Evolutionary conservation across 2,888 invertebrate genomes (phyloP).

Genomic region (Brachynemurus nebulosus): DNA sequence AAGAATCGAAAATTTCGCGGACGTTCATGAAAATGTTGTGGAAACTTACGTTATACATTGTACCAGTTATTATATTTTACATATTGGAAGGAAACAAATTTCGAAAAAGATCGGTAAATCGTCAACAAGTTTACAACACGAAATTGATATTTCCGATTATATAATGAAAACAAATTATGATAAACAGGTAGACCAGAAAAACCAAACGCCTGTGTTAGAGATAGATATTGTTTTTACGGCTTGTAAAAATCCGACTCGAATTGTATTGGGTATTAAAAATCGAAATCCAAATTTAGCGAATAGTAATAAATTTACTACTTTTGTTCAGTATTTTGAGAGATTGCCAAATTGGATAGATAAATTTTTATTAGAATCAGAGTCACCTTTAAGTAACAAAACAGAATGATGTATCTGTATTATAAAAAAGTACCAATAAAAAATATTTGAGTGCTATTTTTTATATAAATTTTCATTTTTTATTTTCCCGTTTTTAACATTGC

Average conservation of each 20-base stretch:
- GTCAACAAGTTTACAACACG: slow-evolving; percentile 24
- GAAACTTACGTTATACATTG: slow-evolving; percentile 24
- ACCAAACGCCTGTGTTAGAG: slow-evolving; percentile 23
- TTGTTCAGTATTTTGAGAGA: no score
- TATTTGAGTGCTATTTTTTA: no score
- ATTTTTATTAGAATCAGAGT: no score
- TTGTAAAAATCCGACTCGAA: slow-evolving; percentile 20
- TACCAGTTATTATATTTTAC: slow-evolving; percentile 25
- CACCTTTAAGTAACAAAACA: no score
- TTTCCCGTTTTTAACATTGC: no score
- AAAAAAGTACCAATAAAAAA: no score
- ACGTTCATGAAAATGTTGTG: slow-evolving; percentile 27
- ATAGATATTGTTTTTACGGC: slow-evolving; percentile 25
- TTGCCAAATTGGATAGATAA: no score
- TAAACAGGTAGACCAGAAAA: slow-evolving; percentile 14
- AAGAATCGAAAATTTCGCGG: slow-evolving; percentile 26
- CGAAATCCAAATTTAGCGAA: background rate
- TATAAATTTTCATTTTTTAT: no score
- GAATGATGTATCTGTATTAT: no score
- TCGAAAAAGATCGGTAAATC: slow-evolving; percentile 18
- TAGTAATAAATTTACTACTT: no score
- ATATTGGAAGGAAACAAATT: slow-evolving; percentile 25
- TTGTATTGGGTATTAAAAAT: slow-evolving; percentile 5
- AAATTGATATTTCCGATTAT: slow-evolving; percentile 28
- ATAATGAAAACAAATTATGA: slow-evolving; percentile 20